These are phyloP conservation scores for Lordiphosa mommai DNA, from an alignment of 1,140 invertebrate species.

Conservation along the genomic window DNA sequence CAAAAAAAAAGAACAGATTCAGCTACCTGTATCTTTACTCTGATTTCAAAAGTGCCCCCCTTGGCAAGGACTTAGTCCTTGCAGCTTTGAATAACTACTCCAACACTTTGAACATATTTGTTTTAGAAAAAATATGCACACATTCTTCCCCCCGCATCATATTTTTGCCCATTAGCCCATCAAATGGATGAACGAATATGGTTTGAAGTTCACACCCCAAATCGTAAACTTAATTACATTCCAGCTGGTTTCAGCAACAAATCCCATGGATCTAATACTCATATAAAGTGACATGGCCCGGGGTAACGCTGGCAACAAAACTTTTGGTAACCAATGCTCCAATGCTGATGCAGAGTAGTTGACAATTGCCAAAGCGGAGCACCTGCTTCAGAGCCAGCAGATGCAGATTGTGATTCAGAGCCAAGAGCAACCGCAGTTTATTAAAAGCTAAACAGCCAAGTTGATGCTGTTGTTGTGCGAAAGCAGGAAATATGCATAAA, in stretches of 20 bases:
- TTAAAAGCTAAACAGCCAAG: conserved; percentile 66
- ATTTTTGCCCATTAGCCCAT: not conserved
- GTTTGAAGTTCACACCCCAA: conserved; percentile 26
- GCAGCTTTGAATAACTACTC: too few relatives aligned
- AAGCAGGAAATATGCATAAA: conserved; percentile 62
- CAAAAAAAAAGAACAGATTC: too few relatives aligned
- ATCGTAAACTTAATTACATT: conserved; percentile 63
- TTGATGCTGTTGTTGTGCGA: conserved; percentile 45
- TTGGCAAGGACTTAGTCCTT: too few relatives aligned
- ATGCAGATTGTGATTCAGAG: conserved; percentile 20
- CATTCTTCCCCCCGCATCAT: not conserved
- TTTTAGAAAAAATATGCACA: too few relatives aligned
- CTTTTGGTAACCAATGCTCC: conserved; percentile 13
- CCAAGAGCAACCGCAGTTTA: conserved; percentile 50
- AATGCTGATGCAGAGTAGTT: conserved; percentile 33
- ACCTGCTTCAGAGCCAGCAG: conserved; percentile 9
- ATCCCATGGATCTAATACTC: conserved; percentile 7
- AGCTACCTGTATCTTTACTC: too few relatives aligned
- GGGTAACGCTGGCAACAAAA: conserved; percentile 35
- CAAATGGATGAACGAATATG: not conserved
- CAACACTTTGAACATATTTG: too few relatives aligned
- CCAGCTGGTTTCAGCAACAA: conserved; percentile 30
- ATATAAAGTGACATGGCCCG: too few relatives aligned
- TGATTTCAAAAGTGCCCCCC: too few relatives aligned
- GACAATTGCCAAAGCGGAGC: conserved; percentile 45